Percentiles rank a stretch among this genome's conserved stretches.
Evolutionary conservation across 2,888 invertebrate species (phyloP).

Genomic region (Invenusta paracnida): DNA sequence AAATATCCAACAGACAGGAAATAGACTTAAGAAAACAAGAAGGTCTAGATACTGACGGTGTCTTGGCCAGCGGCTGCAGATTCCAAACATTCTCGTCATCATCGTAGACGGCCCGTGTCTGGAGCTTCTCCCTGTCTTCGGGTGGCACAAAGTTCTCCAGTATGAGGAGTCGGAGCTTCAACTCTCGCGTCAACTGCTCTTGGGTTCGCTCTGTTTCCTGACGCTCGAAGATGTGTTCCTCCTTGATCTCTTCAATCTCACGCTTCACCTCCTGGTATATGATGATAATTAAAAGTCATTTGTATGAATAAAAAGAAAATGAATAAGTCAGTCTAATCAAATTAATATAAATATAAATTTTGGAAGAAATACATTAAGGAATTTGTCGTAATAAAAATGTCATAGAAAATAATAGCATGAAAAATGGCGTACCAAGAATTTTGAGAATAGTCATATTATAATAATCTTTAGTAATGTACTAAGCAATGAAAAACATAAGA

Average conservation of each 20-base stretch:
- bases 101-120: slow-evolving; percentile 72
- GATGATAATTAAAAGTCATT: no score
- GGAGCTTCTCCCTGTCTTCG: slow-evolving; percentile 72
- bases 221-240: slow-evolving; percentile 82
- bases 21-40: neutral
- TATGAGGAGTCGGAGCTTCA: slow-evolving; percentile 69
- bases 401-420: no score
- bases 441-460: no score
- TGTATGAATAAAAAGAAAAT: no score
- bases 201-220: slow-evolving; percentile 84
- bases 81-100: slow-evolving; percentile 78
- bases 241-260: slow-evolving; percentile 60
- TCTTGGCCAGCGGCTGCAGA: slow-evolving; percentile 56
- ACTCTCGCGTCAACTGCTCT: slow-evolving; percentile 79
- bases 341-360: neutral
- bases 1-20: no score
- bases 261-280: slow-evolving; percentile 43
- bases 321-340: no score
- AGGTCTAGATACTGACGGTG: slow-evolving; percentile 37
- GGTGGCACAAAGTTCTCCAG: slow-evolving; percentile 61
- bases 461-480: no score
- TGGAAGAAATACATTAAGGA: neutral
- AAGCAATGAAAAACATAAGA: no score
- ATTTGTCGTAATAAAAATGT: no score
- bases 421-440: no score